Evolutionary conservation across 2,888 invertebrate species (phyloP).

Genomic region (Caenorhabditis virilis): DNA sequence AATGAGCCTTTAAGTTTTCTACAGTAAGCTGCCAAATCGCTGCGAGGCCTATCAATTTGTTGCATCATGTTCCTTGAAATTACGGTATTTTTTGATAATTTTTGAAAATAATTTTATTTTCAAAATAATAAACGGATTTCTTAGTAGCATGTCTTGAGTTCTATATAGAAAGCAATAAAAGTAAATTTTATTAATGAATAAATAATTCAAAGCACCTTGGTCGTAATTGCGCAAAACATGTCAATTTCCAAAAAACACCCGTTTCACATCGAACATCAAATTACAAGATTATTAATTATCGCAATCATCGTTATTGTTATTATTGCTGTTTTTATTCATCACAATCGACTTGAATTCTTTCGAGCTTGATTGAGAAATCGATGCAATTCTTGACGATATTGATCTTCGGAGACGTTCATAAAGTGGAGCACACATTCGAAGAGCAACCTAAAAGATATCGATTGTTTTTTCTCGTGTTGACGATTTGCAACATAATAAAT

Average conservation of each 20-base stretch:
- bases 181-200: slow-evolving; percentile 1
- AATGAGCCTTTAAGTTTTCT: too few species aligned
- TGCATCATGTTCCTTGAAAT: too few species aligned
- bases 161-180: too few species aligned
- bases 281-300: not conserved
- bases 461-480: too few species aligned
- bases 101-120: too few species aligned
- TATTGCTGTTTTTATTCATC: not conserved
- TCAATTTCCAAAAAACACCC: not conserved
- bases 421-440: slow-evolving; percentile 71
- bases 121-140: too few species aligned
- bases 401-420: slow-evolving; percentile 60
- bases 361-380: slow-evolving; percentile 56
- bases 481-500: too few species aligned
- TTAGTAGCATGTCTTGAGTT: too few species aligned
- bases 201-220: not conserved
- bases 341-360: slow-evolving; percentile 48
- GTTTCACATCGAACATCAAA: not conserved
- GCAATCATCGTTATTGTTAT: too few species aligned
- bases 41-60: too few species aligned
- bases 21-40: too few species aligned
- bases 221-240: not conserved
- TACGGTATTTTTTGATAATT: too few species aligned
- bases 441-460: slow-evolving; percentile 73
- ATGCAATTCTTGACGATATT: slow-evolving; percentile 48